Percentiles rank a stretch among this genome's conserved stretches.
Evolutionary conservation across 2,888 invertebrate species (phyloP).

Genomic region (Tipula confusa): DNA sequence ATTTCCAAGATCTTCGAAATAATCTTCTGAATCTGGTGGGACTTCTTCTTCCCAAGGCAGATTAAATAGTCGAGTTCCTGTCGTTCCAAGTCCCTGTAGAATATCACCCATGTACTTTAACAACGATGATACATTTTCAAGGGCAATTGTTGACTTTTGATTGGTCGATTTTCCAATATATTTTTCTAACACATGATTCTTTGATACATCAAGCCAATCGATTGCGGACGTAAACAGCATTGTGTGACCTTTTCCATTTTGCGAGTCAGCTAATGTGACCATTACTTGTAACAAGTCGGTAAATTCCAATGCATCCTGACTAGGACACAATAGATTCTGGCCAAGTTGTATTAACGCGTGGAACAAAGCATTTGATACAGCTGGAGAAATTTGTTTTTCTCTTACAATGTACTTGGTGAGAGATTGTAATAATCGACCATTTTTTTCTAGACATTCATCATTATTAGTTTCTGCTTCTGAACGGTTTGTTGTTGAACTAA

Average conservation of each 20-base stretch:
- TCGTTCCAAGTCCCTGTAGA: conserved; percentile 45
- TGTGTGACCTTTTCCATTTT: conserved; percentile 73
- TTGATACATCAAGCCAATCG: conserved; percentile 75
- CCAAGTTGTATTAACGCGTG: conserved; percentile 71
- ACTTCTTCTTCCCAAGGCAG: conserved; percentile 79
- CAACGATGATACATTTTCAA: conserved; percentile 78
- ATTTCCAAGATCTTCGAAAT: conserved; percentile 82
- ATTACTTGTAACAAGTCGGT: conserved; percentile 72
- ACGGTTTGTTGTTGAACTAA: conserved; percentile 52
- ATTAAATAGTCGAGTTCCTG: conserved; percentile 54
- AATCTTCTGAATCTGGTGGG: conserved; percentile 70
- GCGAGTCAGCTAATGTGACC: conserved; percentile 81
- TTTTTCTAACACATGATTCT: conserved; percentile 45
- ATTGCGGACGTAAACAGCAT: conserved; percentile 73
- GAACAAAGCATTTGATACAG: conserved; percentile 54
- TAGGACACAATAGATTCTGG: conserved; percentile 59
- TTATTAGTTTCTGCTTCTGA: conserved; percentile 44
- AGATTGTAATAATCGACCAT: conserved; percentile 64
- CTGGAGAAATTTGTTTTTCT: conserved; percentile 51
- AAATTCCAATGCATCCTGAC: conserved; percentile 68
- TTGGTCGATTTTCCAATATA: conserved; percentile 37
- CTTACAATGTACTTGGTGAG: conserved; percentile 70
- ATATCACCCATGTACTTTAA: conserved; percentile 79
- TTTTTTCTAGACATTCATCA: conserved; percentile 55
- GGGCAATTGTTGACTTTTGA: conserved; percentile 47